A percentile compares a stretch with the other conserved stretches of the same genome.
These are phyloP conservation scores for Aythya baeri DNA, from an alignment of 2,113 vertebrate genomes.

Conservation along the genomic window DNA sequence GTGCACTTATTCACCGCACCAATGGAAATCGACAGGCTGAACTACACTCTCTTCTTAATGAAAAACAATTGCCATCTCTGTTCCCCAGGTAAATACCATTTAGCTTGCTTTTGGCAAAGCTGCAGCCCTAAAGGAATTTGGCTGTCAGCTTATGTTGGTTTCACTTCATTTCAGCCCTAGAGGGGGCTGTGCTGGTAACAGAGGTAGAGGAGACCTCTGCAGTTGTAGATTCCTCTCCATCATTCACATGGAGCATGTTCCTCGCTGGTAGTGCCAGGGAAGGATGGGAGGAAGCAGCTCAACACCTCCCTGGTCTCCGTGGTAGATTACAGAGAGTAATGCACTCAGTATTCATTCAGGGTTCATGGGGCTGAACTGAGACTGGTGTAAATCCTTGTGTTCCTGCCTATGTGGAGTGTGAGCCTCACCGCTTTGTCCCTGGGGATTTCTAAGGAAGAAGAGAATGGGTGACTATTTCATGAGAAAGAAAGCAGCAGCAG, in stretches of 20 bases:
- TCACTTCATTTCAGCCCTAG: not conserved
- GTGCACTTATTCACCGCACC: not conserved
- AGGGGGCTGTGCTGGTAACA: not conserved
- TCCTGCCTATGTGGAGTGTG: not conserved
- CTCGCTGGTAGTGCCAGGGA: not conserved
- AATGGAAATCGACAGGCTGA: not conserved
- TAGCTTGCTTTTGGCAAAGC: not conserved
- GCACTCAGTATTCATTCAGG: not conserved
- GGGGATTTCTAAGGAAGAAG: not conserved
- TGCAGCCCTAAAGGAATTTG: not conserved
- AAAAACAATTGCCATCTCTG: not conserved
- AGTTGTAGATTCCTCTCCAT: not conserved
- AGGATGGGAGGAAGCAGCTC: not conserved
- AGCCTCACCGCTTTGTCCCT: not conserved
- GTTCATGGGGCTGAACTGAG: not conserved
- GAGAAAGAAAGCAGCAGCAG: not conserved
- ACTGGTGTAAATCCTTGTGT: not conserved
- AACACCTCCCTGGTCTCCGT: not conserved
- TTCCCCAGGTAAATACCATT: not conserved
- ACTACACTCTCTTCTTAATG: not conserved
- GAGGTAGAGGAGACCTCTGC: not conserved
- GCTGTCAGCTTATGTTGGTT: not conserved
- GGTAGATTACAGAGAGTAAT: not conserved
- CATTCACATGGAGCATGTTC: not conserved
- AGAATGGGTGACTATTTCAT: not conserved